These are phyloP conservation scores for Theocolax elegans DNA, from an alignment of 1,140 invertebrate species.

Conservation along the genomic window DNA sequence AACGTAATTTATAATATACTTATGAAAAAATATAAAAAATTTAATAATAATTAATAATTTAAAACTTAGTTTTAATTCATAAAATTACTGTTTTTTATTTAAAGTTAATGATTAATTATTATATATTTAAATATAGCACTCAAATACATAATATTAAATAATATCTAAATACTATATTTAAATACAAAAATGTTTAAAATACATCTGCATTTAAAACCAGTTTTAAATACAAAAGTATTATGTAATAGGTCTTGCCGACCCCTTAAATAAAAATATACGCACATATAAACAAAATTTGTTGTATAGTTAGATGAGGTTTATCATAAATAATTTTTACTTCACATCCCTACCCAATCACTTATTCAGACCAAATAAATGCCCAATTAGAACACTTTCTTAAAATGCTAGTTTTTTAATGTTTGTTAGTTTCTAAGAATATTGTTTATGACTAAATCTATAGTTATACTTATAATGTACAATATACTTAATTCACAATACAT, in stretches of 20 bases:
- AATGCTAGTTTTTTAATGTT: no score
- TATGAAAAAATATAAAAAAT: no score
- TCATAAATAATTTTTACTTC: conserved; percentile 33
- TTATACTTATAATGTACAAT: no score
- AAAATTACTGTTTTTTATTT: no score
- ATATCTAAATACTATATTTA: conserved; percentile 22
- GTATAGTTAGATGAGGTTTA: conserved; percentile 26
- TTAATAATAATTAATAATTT: no score
- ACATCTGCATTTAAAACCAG: conserved; percentile 18
- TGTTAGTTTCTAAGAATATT: no score
- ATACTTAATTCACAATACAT: no score
- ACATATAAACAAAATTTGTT: conserved; percentile 23
- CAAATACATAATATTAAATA: neutral
- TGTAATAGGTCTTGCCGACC: conserved; percentile 32
- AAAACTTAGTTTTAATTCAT: no score
- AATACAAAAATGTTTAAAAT: conserved; percentile 2
- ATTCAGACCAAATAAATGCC: conserved; percentile 62
- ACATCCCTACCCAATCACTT: conserved; percentile 11
- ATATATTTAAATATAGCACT: conserved; percentile 5
- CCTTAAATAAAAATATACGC: conserved; percentile 15
- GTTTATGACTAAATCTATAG: no score
- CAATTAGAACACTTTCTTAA: conserved; percentile 49
- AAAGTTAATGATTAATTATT: no score
- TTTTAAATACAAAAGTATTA: conserved; percentile 20
- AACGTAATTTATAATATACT: no score